phyloP scores from a whole-genome alignment of 2,797 vertebrate genomes.

The Anas bernieri region DNA sequence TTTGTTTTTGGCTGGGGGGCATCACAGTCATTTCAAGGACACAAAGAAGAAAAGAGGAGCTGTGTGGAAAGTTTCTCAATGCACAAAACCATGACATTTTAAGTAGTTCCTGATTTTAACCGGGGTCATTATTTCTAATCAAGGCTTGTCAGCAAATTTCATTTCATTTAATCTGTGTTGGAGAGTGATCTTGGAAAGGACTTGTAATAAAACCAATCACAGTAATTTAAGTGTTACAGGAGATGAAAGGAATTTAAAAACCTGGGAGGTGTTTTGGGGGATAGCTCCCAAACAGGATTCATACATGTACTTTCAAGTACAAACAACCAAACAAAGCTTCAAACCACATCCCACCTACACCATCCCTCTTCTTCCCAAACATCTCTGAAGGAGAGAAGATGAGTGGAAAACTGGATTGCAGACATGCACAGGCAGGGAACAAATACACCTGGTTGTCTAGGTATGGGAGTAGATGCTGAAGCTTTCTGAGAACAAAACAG shows the following conservation, averaged over 20 bases:
- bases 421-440: not conserved
- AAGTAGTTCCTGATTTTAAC: not conserved
- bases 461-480: not conserved
- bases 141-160: not conserved
- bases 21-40: not conserved
- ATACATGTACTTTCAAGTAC: not conserved
- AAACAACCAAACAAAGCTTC: not conserved
- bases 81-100: not conserved
- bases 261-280: accelerated
- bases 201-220: not conserved
- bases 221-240: not conserved
- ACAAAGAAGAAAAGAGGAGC: not conserved
- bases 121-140: not conserved
- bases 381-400: not conserved
- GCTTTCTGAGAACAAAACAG: not conserved
- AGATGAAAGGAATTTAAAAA: not conserved
- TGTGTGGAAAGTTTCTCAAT: not conserved
- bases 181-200: not conserved
- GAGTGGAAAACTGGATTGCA: not conserved
- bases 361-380: not conserved
- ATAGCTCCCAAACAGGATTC: not conserved
- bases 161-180: not conserved
- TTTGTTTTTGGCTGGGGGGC: not conserved
- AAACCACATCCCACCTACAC: not conserved
- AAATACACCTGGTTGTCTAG: not conserved